Evolutionary conservation across 2,797 vertebrate species (phyloP), one percentile per base, ranked within the genome.

Genomic region (Otolemur crassicaudatus): DNA sequence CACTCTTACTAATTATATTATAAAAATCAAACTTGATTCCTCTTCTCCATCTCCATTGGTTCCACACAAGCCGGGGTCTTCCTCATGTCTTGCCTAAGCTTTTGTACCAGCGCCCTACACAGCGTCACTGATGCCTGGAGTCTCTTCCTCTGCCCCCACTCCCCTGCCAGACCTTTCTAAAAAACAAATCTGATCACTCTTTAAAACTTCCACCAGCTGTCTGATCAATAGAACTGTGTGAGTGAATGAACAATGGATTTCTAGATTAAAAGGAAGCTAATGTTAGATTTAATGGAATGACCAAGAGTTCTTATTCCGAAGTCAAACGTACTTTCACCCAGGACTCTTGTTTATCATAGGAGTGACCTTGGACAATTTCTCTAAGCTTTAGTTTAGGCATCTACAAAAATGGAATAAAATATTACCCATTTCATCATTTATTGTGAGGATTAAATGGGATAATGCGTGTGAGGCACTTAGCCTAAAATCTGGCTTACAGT

Each of bases 191-290:
- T 76, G 31, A 58, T 94, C 17, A 84, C 49, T 53, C 87, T 89
- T 93, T 75, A 67, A 94, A 94, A 87, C 16, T 25, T 60, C 56
- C 58, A 43, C 34, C 72, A 77, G 20, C 31, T 80, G n/a, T 81
- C 46, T 34, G 31, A 93, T 73, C 40, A 90, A 53, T 2, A 90
- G 17, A 93, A 91, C 14, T 80, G 23, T 75, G 37, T 60, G 23
- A 83, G 37, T 88, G 79, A 93, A 82, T 70, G 61, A 65, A 60
- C 37, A 97, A 87, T 60, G 12, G 34, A 40, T 90, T 84, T 94
- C 67, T 85, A n/a, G n/a, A n/a, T 86, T 94, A 91, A 67, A 40
- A 84, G 60, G 60, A 72, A 72, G 13, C 27, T 92, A 69, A 61
- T 82, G 67, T 40, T 65, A 53, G 49, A 53, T 53, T 53, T 53